phyloP scores from a whole-genome alignment of 2,113 vertebrate genomes.

The Nanorana parkeri region DNA sequence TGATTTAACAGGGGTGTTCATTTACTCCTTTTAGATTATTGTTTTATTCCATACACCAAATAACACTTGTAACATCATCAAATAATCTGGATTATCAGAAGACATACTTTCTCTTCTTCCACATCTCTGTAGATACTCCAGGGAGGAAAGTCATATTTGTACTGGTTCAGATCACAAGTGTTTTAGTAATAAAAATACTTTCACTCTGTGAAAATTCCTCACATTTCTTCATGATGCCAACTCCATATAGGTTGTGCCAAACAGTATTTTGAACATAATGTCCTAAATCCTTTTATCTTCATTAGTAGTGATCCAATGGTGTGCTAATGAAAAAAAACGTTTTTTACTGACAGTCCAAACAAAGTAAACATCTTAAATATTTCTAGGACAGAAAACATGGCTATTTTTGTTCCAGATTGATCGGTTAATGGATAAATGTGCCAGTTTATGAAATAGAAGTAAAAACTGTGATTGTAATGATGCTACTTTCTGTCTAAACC shows the following conservation, averaged over 20 bases:
- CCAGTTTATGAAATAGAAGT: not conserved
- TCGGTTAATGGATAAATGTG: not conserved
- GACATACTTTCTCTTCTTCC: not conserved
- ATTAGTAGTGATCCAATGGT: constrained; percentile 18
- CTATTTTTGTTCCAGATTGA: constrained; percentile 33
- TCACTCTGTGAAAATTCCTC: not conserved
- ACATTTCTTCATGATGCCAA: not conserved
- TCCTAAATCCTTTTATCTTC: constrained; percentile 9
- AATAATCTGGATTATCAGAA: not conserved
- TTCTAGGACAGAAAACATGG: constrained; percentile 45
- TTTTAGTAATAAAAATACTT: constrained; percentile 1
- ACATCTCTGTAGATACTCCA: not conserved
- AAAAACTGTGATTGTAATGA: not conserved
- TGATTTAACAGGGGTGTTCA: not conserved
- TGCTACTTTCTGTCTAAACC: not conserved
- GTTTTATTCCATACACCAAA: not conserved
- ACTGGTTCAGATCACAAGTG: not conserved
- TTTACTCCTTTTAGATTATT: not conserved
- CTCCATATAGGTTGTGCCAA: not conserved
- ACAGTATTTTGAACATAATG: constrained; percentile 9
- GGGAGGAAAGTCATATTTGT: not conserved
- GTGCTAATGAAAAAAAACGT: constrained; percentile 33
- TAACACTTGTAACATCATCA: constrained; percentile 2
- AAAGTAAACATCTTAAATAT: constrained; percentile 45
- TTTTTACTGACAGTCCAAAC: constrained; percentile 41